These are phyloP conservation scores for Drosophila subobscura DNA, from an alignment of 1,140 invertebrate genomes.

Conservation along the genomic window DNA sequence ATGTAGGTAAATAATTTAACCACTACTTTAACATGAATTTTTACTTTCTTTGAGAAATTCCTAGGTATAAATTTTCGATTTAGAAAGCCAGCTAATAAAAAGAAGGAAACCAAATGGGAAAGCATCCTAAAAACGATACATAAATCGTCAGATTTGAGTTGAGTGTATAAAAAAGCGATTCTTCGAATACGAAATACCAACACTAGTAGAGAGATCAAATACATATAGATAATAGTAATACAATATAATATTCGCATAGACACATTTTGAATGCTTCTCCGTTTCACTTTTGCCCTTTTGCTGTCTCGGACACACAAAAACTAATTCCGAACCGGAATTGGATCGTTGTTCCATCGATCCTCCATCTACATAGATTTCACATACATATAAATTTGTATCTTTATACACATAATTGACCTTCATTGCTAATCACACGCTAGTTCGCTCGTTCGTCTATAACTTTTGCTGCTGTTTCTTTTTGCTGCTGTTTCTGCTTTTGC, in stretches of 20 bases:
- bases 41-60: slow-evolving; percentile 76
- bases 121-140: slow-evolving; percentile 25
- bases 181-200: slow-evolving; percentile 51
- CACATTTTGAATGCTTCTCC: slow-evolving; percentile 78
- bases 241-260: slow-evolving; percentile 70
- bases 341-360: neutral
- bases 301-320: slow-evolving; percentile 46
- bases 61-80: slow-evolving; percentile 46
- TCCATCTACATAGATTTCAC: slow-evolving; percentile 41
- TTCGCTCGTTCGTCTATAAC: slow-evolving; percentile 47
- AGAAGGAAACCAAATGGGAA: slow-evolving; percentile 28
- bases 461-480: slow-evolving; percentile 51
- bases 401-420: slow-evolving; percentile 82
- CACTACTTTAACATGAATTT: slow-evolving; percentile 66
- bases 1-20: slow-evolving; percentile 20
- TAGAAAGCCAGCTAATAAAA: slow-evolving; percentile 28
- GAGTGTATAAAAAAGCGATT: slow-evolving; percentile 46
- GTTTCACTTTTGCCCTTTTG: slow-evolving; percentile 55
- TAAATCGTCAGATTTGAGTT: slow-evolving; percentile 35
- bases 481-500: slow-evolving; percentile 49
- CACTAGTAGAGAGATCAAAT: slow-evolving; percentile 36
- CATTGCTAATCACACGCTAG: slow-evolving; percentile 83
- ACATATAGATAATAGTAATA: slow-evolving; percentile 32
- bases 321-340: slow-evolving; percentile 17
- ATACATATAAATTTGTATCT: slow-evolving; percentile 62